Conservation (phyloP, 2,797 vertebrate species). For the Siniperca undulata region DNA sequence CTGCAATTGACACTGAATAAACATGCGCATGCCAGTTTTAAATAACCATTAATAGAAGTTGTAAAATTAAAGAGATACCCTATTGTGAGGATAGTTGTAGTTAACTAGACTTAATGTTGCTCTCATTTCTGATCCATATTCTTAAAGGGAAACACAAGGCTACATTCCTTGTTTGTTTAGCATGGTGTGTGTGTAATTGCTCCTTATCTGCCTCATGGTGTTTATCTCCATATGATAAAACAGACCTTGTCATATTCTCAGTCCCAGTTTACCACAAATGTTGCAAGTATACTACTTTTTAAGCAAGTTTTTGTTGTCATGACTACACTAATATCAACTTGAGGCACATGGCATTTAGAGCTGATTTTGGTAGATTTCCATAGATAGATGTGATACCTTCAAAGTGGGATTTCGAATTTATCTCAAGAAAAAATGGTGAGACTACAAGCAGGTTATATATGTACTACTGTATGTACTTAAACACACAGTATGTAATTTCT, state of each 20-base stretch:
- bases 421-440: background rate
- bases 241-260: conserved; percentile 24
- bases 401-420: background rate
- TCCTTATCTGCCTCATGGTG: conserved; percentile 28
- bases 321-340: background rate
- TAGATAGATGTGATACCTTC: background rate
- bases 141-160: background rate
- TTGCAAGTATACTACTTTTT: background rate
- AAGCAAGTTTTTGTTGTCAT: conserved; percentile 17
- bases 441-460: background rate
- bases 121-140: conserved; percentile 4
- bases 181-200: conserved; percentile 19
- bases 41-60: background rate
- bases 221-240: conserved; percentile 31
- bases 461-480: background rate
- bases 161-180: conserved; percentile 29
- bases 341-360: conserved; percentile 6
- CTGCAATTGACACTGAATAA: conserved; percentile 9
- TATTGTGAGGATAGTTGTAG: background rate
- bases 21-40: background rate
- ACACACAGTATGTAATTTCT: no score
- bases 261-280: background rate
- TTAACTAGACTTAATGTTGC: conserved; percentile 6
- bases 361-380: background rate
- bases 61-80: conserved; percentile 7